Evolutionary conservation across 2,113 vertebrate genomes (phyloP).

Genomic region (Leuciscus idus): DNA sequence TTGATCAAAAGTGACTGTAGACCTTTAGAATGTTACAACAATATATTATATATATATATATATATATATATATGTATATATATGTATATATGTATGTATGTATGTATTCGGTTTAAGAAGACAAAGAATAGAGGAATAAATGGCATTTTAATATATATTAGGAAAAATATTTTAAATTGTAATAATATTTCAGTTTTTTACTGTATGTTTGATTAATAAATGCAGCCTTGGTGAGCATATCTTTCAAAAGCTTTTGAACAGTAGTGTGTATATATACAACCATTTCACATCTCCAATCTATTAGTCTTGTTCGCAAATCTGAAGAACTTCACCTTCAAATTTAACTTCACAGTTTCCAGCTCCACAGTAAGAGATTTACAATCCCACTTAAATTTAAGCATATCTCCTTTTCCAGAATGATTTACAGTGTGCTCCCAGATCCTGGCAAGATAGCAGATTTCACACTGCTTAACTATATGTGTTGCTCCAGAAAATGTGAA

Average conservation of each 20-base stretch:
- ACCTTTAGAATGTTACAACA: no score
- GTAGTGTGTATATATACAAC: not conserved
- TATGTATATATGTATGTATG: no score
- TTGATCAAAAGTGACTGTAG: no score
- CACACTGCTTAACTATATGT: not conserved
- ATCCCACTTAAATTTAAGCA: not conserved
- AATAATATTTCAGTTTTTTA: not conserved
- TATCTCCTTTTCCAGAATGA: not conserved
- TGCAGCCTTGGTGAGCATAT: not conserved
- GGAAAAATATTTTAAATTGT: not conserved
- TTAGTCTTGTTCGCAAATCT: not conserved
- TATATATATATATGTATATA: no score
- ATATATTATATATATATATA: no score
- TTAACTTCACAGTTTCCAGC: not conserved
- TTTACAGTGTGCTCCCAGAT: slow-evolving; percentile 8
- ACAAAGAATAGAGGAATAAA: not conserved
- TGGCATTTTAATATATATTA: not conserved
- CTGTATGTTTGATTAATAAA: not conserved
- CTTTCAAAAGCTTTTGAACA: not conserved
- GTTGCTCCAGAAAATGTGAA: not conserved
- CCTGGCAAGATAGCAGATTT: not conserved
- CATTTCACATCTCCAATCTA: not conserved
- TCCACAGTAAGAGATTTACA: not conserved
- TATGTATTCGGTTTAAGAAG: no score
- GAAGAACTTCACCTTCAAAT: not conserved